Percentiles rank a stretch among this genome's conserved stretches.
phyloP scores from a whole-genome alignment of 2,797 vertebrate species.

The Cottoperca gobio region DNA sequence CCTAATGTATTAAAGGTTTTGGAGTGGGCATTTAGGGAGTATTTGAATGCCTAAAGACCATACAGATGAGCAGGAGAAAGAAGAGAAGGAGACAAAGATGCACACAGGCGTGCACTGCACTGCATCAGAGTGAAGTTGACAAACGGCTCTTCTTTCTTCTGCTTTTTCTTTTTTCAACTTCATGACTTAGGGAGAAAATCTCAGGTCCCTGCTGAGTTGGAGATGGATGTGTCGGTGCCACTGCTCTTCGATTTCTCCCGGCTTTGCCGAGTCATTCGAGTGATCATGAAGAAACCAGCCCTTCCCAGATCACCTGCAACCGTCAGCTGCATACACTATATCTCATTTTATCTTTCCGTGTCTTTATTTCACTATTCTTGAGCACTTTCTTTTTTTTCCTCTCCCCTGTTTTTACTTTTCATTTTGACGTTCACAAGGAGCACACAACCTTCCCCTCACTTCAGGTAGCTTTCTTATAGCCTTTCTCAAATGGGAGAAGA shows the following conservation, averaged over 20 bases:
- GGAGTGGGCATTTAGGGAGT: neutral
- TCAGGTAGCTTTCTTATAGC: constrained; percentile 46
- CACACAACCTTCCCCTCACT: constrained; percentile 42
- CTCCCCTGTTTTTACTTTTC: constrained; percentile 48
- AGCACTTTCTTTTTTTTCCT: constrained; percentile 20
- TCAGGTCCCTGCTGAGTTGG: constrained; percentile 68
- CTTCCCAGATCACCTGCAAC: constrained; percentile 61
- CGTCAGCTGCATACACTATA: constrained; percentile 47
- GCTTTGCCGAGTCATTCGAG: constrained; percentile 80
- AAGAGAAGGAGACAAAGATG: constrained; percentile 33
- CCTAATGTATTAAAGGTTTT: constrained; percentile 9
- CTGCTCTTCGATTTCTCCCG: constrained; percentile 60
- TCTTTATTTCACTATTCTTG: constrained; percentile 24
- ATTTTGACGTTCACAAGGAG: constrained; percentile 73
- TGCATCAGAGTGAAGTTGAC: constrained; percentile 66
- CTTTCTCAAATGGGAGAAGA: constrained; percentile 58
- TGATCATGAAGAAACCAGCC: constrained; percentile 50
- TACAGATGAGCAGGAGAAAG: neutral
- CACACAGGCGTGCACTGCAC: constrained; percentile 57
- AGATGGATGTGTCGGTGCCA: constrained; percentile 64
- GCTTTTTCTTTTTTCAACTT: constrained; percentile 50
- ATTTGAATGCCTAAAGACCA: constrained; percentile 7
- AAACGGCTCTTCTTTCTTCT: constrained; percentile 54
- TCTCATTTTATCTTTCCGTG: constrained; percentile 26
- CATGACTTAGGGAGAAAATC: constrained; percentile 60